Conservation (phyloP, 2,113 vertebrate genomes). For the Barbus barbus region DNA sequence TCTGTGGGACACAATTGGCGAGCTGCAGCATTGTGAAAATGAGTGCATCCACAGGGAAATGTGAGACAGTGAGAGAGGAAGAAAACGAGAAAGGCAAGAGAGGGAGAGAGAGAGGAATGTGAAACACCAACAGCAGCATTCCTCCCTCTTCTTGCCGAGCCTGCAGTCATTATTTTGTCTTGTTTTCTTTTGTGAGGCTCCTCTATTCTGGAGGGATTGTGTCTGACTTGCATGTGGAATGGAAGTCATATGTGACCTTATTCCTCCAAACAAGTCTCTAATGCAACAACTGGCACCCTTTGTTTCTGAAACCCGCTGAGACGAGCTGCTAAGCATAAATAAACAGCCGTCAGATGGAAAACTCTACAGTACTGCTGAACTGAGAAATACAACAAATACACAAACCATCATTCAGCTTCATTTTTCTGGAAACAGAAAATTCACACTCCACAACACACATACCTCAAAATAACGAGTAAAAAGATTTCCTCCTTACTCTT, state of each 20-base stretch:
- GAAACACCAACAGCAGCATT: conserved; percentile 81
- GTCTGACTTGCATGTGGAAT: conserved; percentile 45
- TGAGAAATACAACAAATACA: not conserved
- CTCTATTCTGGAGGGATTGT: conserved; percentile 60
- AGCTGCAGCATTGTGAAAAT: conserved; percentile 29
- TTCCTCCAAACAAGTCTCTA: conserved; percentile 11
- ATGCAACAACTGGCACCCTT: not conserved
- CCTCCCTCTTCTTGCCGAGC: conserved; percentile 71
- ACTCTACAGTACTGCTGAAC: conserved; percentile 22
- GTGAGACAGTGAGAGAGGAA: conserved; percentile 36
- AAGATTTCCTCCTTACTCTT: not conserved
- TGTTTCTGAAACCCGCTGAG: conserved; percentile 25
- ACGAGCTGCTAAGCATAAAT: conserved; percentile 41
- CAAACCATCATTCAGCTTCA: not conserved
- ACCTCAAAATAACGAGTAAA: not conserved
- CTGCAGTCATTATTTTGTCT: conserved; percentile 73
- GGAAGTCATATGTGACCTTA: conserved; percentile 35
- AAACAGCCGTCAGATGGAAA: conserved; percentile 47
- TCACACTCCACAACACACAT: not conserved
- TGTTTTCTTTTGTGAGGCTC: conserved; percentile 65
- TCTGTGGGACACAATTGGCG: conserved; percentile 51
- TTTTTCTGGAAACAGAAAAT: not conserved
- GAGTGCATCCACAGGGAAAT: conserved; percentile 35
- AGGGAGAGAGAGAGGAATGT: conserved; percentile 67
- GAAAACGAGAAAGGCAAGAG: conserved; percentile 18